Percentiles rank a stretch among this genome's conserved stretches.
Conservation (phyloP, 2,113 vertebrate genomes). For the Tapirus terrestris region DNA sequence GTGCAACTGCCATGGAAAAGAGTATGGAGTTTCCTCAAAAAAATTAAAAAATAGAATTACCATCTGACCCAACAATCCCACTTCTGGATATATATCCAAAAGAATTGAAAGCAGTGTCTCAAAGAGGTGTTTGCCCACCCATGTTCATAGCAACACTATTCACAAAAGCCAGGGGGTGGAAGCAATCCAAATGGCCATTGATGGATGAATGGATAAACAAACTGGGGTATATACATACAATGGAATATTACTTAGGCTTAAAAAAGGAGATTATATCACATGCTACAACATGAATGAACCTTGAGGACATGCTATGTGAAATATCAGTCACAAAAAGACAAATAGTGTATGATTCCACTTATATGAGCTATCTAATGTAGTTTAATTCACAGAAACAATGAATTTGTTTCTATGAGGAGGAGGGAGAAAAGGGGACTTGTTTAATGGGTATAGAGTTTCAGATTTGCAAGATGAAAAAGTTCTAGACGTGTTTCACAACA, state of each 20-base stretch:
- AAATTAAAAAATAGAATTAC: background rate
- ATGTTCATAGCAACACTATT: background rate
- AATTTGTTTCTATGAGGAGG: too few species aligned
- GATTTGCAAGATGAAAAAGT: background rate
- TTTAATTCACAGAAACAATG: background rate
- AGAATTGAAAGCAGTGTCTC: conserved; percentile 17
- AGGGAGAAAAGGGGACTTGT: background rate
- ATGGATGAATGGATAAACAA: background rate
- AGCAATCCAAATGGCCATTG: background rate
- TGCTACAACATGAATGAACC: background rate
- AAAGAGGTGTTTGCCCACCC: background rate
- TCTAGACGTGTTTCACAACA: background rate
- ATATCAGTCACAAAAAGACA: background rate
- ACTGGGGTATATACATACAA: background rate
- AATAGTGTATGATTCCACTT: background rate
- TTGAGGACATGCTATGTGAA: background rate
- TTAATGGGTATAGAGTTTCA: background rate
- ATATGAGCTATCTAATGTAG: background rate
- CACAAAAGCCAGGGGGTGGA: background rate
- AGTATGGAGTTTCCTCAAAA: background rate
- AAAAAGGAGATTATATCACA: background rate
- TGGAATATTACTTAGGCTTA: background rate
- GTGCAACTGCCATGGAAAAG: background rate
- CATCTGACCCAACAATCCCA: background rate
- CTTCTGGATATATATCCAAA: background rate